These are phyloP conservation scores for Odontesthes bonariensis DNA, from an alignment of 2,113 vertebrate genomes.

Conservation along the genomic window DNA sequence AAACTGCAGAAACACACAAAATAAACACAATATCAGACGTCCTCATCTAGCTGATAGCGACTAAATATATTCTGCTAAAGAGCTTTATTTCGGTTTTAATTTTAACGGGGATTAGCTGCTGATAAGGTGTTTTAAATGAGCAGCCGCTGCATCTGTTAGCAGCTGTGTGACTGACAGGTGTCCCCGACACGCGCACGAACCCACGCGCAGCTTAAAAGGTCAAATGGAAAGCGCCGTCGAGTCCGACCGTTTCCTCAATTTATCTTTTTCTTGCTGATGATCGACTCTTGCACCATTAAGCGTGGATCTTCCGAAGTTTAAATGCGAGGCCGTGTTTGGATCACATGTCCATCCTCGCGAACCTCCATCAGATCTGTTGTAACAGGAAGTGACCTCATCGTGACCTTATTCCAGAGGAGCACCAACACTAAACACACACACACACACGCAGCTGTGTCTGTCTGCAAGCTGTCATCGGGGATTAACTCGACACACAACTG, in stretches of 20 bases:
- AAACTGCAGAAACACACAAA: constrained; percentile 9
- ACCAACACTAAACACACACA: constrained; percentile 40
- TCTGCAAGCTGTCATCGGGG: constrained; percentile 24
- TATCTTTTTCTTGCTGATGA: neutral
- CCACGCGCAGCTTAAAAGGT: constrained; percentile 23
- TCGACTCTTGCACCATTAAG: neutral
- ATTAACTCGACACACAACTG: constrained; percentile 49
- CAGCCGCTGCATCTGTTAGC: constrained; percentile 42
- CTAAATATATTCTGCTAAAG: constrained; percentile 2
- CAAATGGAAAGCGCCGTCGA: neutral
- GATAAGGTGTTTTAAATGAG: constrained; percentile 48
- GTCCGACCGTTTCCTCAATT: neutral
- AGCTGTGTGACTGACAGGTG: constrained; percentile 31
- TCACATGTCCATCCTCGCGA: neutral
- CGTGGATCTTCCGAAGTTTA: neutral
- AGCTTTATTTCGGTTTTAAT: constrained; percentile 2
- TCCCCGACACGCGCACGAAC: constrained; percentile 13
- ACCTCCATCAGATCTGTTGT: constrained; percentile 6
- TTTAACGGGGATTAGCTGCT: constrained; percentile 15
- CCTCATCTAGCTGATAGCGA: neutral
- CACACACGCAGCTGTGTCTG: constrained; percentile 20
- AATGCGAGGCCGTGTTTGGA: neutral
- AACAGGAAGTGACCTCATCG: constrained; percentile 3
- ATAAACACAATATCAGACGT: neutral
- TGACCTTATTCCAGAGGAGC: neutral